Conservation (phyloP, 53 echinoderm and acorn worm genomes). For the Crossaster papposus region DNA sequence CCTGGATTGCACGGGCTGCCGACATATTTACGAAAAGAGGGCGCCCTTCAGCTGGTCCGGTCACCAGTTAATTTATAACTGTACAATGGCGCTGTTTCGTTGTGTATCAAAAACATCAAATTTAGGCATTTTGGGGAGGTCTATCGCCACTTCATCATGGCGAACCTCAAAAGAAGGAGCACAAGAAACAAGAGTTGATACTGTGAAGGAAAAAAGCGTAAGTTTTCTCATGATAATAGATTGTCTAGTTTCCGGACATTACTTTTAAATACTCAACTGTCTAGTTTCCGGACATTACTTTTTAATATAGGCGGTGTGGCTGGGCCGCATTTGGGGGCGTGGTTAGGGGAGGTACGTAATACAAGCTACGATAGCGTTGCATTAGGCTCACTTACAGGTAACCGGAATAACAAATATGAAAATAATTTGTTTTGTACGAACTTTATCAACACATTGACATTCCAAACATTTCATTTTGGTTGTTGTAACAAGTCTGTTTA, state of each 20-base stretch:
- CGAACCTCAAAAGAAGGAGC: conserved; percentile 15
- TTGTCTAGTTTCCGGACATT: conserved; percentile 49
- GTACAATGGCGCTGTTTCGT: conserved; percentile 32
- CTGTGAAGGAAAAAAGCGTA: conserved; percentile 45
- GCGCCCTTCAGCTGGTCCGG: neutral
- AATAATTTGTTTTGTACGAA: too few species aligned
- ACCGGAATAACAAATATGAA: too few species aligned
- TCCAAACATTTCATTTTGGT: too few species aligned
- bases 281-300: conserved; percentile 41
- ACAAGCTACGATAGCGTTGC: too few species aligned
- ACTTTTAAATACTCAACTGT: neutral
- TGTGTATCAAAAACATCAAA: conserved; percentile 37
- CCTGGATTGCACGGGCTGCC: conserved; percentile 52
- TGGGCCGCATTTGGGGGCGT: neutral
- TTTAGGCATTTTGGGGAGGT: conserved; percentile 17
- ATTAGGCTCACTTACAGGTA: too few species aligned
- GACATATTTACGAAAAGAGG: conserved; percentile 31
- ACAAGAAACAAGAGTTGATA: conserved; percentile 44
- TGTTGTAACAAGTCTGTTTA: too few species aligned
- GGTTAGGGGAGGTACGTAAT: neutral
- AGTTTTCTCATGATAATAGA: neutral
- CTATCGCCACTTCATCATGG: conserved; percentile 18
- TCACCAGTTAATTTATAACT: neutral
- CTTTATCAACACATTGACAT: too few species aligned
- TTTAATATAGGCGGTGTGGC: neutral